Evolutionary conservation across 2,797 vertebrate genomes (phyloP), one percentile per base, ranked within the genome.

Genomic region (Pelodytes ibericus): DNA sequence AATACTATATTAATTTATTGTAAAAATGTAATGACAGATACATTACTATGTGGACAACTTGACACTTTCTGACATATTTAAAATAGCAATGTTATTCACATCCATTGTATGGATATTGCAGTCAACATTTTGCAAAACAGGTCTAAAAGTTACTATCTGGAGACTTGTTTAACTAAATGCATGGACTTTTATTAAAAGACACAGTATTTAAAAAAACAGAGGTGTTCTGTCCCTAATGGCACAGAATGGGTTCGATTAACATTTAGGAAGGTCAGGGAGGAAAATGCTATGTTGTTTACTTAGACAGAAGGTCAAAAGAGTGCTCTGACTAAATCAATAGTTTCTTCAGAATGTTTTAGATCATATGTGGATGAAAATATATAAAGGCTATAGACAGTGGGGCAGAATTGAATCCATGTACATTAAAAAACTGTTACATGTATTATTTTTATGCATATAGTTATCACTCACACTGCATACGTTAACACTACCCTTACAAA

Each of bases 281-380:
- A 69, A 79, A 79, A 79, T 79, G 58, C 71, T 73, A 61, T 74
- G 71, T 79, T 79, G 77, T 79, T 79, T 79, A 79, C 77, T 30
- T 47, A 79, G 71, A 69, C 77, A 74, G 71, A 79, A 79, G 77
- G 77, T 74, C 71, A 79, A 69, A 74, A 57, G 44, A 73, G 71
- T 73, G 77, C 62, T 74, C 77, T 74, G 63, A 63, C 63, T 63
- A 79, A 73, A 79, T 73, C 77, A 79, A 79, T 73, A 79, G 41
- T 62, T 79, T 57, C 56, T 53, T 61, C 64, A 62, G 71, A 73
- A 47, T 63, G 57, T 72, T 79, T 79, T 73, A 79, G 58, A 73
- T 79, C 65, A 66, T 51, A 61, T 30, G 0, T 51, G 20, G 69
- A 72, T 56, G 72, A 73, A 67, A 79, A 79, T 56, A 66, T 73